Conservation (phyloP, 2,888 invertebrate genomes). For the Eupithecia inturbata region DNA sequence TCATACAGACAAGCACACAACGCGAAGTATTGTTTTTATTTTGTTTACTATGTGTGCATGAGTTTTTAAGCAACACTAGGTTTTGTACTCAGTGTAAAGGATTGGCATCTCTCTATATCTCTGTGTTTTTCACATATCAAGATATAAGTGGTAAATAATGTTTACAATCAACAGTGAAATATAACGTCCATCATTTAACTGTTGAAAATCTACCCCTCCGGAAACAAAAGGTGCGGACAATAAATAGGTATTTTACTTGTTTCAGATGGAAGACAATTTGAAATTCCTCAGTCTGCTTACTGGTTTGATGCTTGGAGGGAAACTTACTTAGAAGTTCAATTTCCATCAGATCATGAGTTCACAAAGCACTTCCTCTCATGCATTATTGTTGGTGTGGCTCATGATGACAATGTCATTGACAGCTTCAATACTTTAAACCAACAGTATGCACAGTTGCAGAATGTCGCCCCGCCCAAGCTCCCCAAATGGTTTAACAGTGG, state of each 20-base stretch:
- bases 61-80: no score
- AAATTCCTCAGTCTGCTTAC: slow-evolving; percentile 90
- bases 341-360: slow-evolving; percentile 98
- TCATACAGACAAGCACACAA: no score
- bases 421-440: slow-evolving; percentile 92
- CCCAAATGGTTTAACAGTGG: slow-evolving; percentile 93
- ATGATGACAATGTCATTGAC: slow-evolving; percentile 91
- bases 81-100: no score
- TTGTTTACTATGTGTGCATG: no score
- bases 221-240: neutral
- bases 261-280: slow-evolving; percentile 84
- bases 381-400: slow-evolving; percentile 89
- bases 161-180: no score
- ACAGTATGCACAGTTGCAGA: slow-evolving; percentile 91
- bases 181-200: neutral
- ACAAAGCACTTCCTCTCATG: slow-evolving; percentile 94
- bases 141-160: neutral
- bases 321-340: slow-evolving; percentile 93
- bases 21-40: no score
- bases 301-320: slow-evolving; percentile 99
- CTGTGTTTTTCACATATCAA: no score
- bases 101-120: no score
- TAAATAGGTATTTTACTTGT: slow-evolving; percentile 29
- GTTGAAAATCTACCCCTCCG: neutral
- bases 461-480: slow-evolving; percentile 89